Evolutionary conservation across 2,113 vertebrate species (phyloP).

Genomic region (Quiscalus mexicanus): DNA sequence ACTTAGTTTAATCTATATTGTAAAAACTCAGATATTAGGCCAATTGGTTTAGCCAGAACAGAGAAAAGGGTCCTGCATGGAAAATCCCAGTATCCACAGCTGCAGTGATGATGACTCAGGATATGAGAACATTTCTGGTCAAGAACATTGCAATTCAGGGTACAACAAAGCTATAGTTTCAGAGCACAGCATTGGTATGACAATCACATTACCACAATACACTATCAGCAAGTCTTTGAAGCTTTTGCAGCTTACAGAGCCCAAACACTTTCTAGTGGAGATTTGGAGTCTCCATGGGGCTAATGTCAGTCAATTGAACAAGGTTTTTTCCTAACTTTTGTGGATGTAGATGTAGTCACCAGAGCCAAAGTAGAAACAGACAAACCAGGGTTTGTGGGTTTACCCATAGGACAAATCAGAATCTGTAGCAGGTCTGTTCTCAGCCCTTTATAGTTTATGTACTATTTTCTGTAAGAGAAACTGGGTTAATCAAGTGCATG

Average conservation of each 20-base stretch:
- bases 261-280: background rate
- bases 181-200: background rate
- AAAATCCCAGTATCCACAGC: background rate
- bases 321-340: background rate
- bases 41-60: background rate
- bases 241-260: background rate
- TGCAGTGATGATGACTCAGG: background rate
- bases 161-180: background rate
- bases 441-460: background rate
- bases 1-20: background rate
- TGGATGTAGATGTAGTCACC: background rate
- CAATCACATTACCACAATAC: background rate
- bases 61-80: background rate
- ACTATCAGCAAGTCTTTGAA: background rate
- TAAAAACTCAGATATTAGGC: background rate
- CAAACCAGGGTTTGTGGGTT: background rate
- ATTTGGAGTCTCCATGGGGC: rapidly evolving
- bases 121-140: background rate
- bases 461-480: background rate
- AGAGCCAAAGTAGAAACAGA: background rate
- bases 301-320: background rate
- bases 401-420: background rate
- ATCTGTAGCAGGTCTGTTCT: background rate
- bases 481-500: background rate
- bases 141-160: background rate